These are phyloP conservation scores for Ptycholaimellus sp. DNA, from an alignment of 2,888 invertebrate genomes.

Conservation along the genomic window DNA sequence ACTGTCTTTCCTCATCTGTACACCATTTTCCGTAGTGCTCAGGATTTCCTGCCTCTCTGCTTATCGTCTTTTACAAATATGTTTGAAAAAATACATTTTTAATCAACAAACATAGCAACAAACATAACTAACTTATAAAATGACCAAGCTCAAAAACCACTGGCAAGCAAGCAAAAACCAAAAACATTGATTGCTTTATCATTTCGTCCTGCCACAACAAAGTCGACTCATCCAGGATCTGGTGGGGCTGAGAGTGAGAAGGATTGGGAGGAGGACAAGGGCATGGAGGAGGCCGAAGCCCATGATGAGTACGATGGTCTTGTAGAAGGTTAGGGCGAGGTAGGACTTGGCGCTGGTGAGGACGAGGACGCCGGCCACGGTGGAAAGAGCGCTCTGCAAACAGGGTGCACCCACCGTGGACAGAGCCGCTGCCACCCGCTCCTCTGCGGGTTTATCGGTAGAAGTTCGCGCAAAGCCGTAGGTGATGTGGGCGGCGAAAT, in stretches of 20 bases:
- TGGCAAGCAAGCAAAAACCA: too few relatives aligned
- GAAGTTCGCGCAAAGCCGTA: slow-evolving; percentile 75
- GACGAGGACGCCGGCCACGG: slow-evolving; percentile 59
- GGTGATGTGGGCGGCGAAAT: slow-evolving; percentile 75
- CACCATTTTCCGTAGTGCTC: too few relatives aligned
- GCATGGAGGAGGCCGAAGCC: slow-evolving; percentile 77
- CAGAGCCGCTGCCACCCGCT: slow-evolving; percentile 19
- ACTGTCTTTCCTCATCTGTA: too few relatives aligned
- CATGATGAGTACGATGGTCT: slow-evolving; percentile 74
- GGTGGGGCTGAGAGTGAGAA: background rate
- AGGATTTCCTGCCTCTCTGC: too few relatives aligned
- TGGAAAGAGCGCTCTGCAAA: slow-evolving; percentile 63
- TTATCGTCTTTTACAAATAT: background rate
- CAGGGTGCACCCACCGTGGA: slow-evolving; percentile 1
- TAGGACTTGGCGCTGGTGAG: slow-evolving; percentile 62
- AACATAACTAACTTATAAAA: too few relatives aligned
- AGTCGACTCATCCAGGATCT: too few relatives aligned
- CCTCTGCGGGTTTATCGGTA: slow-evolving; percentile 36
- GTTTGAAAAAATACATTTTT: background rate
- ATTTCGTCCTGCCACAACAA: too few relatives aligned
- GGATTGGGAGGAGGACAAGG: slow-evolving; percentile 48
- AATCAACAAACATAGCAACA: background rate
- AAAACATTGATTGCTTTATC: too few relatives aligned
- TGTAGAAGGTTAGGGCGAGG: slow-evolving; percentile 74
- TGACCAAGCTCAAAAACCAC: too few relatives aligned